Evolutionary conservation across 2,113 vertebrate genomes (phyloP), one percentile per base, ranked within the genome.

Genomic region (Mormyrus lacerda): DNA sequence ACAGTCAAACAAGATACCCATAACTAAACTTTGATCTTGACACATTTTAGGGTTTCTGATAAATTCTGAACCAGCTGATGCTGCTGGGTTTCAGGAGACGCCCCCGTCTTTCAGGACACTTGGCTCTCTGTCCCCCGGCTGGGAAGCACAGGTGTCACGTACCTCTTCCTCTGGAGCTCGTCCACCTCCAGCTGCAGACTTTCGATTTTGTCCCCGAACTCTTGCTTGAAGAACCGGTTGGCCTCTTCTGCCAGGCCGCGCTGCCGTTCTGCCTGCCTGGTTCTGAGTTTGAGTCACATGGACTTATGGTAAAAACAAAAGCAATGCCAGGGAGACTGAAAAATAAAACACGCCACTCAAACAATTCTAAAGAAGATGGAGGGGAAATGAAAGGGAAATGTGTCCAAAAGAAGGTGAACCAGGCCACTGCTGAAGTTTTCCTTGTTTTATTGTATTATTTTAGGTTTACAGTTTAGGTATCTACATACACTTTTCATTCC

Each of bases 171-270:
- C 91, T 89, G 95, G 92, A 99, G 97, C 90, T 95, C 96, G 88
- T 98, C 98, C 95, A 97, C 95, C 95, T 99, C 95, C 48, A 93
- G 92, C 95, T 99, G 98, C 88, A 99, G 96, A 92, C 97, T 97
- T 94, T 97, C 96, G 90, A 99, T 99, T 95, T 99, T 99, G 94
- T 99, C 98, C 69, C 98, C 98, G 65, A 99, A 99, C 90, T 99
- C 98, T 93, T 97, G 96, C 92, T 99, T 99, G 96, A 99, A 99
- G 95, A 99, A 97, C 1, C 97, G 95, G 94, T 97, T 99, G 92
- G 98, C 98, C 92, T 98, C 96, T 35, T 97, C 90, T 0, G 98
- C 98, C 92, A 96, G 93, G 91, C 97, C 97, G 88, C 97, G 94
- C 89, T 97, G 96, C 90, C 92, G 94, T 95, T 98, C 97, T 0